Evolutionary conservation across 2,888 invertebrate genomes (phyloP).

Genomic region (Sylvicola cinctus): DNA sequence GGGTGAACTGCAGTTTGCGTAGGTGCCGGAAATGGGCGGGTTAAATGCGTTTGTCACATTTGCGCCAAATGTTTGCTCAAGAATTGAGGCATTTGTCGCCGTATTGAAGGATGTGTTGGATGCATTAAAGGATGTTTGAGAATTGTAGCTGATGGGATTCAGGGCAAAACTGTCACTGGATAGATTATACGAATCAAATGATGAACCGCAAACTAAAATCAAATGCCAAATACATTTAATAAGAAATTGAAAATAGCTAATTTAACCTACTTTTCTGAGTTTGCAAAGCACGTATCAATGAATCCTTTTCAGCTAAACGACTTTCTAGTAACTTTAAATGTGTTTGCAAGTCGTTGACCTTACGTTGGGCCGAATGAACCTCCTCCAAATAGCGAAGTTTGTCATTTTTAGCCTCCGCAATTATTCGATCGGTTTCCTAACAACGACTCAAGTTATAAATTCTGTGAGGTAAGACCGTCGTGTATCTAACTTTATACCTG

Average conservation of each 20-base stretch:
- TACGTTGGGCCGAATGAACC: conserved; percentile 64
- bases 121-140: conserved; percentile 10
- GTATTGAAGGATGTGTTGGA: conserved; percentile 11
- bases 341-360: conserved; percentile 67
- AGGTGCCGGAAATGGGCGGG: conserved; percentile 3
- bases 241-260: neutral
- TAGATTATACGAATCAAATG: conserved; percentile 12
- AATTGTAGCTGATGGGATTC: conserved; percentile 9
- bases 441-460: conserved; percentile 8
- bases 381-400: conserved; percentile 80
- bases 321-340: conserved; percentile 74
- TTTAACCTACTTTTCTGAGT: conserved; percentile 32
- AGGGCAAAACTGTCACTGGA: conserved; percentile 10
- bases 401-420: conserved; percentile 68
- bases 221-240: neutral
- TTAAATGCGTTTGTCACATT: conserved; percentile 7
- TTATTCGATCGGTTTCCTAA: conserved; percentile 63
- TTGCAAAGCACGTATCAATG: conserved; percentile 75
- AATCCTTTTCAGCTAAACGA: conserved; percentile 71
- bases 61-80: conserved; percentile 7
- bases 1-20: conserved; percentile 3
- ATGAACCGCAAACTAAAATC: conserved; percentile 10
- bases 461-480: neutral
- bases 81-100: conserved; percentile 8
- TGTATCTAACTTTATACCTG: conserved; percentile 5